Base-by-base conservation (phyloP, 2,888 invertebrate species). In the Cordilura impudica region DNA sequence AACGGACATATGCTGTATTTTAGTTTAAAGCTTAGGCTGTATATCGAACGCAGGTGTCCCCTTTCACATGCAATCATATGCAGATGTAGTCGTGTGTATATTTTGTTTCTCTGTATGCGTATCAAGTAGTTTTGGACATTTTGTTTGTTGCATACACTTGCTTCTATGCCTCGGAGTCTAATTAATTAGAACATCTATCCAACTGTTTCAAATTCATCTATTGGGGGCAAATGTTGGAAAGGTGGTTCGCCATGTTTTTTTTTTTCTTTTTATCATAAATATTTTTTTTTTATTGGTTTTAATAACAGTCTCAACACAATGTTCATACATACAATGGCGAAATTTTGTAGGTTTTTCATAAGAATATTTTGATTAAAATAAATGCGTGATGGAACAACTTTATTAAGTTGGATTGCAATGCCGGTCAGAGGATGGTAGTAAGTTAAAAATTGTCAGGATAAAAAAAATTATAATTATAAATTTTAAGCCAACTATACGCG, bases 121-220 rank as follows among this genome's bases (percentile, higher is more conserved):
- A 21, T 47, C 47, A 51, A 51, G 60, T 60, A n/a, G 12, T 65
- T n/a, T 56, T 49, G 31, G 18, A 60, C 29, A 66, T 49, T 12
- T 21, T 21, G 51, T 45, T 53, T 58, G 49, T 23, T 58, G 31
- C 26, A 10, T 49, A 35, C 7, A 6, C 47, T 49, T 53, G n/a
- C n/a, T n/a, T n/a, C n/a, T n/a, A 78, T 75, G 77, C 77, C 81
- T 74, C 45, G 29, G 60, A 70, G 81, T 75, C 65, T 65, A 81
- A 81, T 81, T 78, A 80, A 78, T 78, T 81, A 78, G 56, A 72
- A 53, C 71, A 51, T 49, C 77, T 71, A 35, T 67, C 45, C 56
- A 63, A 63, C 60, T 69, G 70, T 53, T 65, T 35, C 45, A 56
- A 49, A 43, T 14, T 23, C 18, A 65, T 14, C 8, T 58, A 49